phyloP scores from a whole-genome alignment of 2,113 vertebrate species.

The Puma concolor region DNA sequence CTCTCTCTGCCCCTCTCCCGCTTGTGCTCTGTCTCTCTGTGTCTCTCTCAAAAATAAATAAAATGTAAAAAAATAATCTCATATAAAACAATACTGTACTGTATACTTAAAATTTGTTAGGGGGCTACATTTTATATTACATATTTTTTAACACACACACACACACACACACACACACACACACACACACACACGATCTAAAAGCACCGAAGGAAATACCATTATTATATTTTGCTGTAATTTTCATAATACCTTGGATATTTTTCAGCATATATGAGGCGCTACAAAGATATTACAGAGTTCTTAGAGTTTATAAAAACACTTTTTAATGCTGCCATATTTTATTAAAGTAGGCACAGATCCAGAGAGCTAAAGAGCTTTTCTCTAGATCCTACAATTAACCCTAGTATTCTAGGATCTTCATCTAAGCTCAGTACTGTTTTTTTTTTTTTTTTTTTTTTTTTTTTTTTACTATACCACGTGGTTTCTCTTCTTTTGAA shows the following conservation, averaged over 20 bases:
- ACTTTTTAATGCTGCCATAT: background rate
- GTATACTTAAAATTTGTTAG: background rate
- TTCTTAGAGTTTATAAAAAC: background rate
- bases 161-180: background rate
- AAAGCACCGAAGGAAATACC: background rate
- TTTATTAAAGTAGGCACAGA: background rate
- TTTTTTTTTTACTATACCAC: background rate
- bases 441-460: background rate
- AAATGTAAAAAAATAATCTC: no score
- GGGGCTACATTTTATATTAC: background rate
- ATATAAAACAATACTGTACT: background rate
- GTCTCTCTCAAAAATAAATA: no score
- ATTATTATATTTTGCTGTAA: background rate
- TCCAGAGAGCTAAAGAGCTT: background rate
- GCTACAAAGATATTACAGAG: background rate
- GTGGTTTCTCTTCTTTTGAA: background rate
- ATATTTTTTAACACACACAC: background rate
- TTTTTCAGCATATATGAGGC: background rate
- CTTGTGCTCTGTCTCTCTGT: no score
- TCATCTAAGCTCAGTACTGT: background rate
- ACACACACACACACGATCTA: background rate
- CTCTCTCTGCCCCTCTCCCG: no score
- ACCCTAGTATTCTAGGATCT: background rate
- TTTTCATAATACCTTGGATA: background rate
- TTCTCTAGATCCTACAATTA: background rate